Conservation (phyloP, 2,888 invertebrate species). For the Corbicula japonica region DNA sequence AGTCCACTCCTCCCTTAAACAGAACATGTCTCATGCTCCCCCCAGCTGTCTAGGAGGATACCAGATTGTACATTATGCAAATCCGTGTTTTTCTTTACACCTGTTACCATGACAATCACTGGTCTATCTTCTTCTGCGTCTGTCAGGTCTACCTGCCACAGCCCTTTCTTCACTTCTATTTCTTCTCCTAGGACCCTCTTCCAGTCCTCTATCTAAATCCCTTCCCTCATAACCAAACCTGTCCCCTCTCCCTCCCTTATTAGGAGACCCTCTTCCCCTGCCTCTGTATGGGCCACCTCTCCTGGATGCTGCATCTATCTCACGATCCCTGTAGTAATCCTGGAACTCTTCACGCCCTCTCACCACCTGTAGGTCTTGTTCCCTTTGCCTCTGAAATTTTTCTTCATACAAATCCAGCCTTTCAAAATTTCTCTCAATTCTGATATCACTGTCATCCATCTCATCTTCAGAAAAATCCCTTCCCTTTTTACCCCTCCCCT, state of each 20-base stretch:
- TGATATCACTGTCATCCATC: conserved; percentile 33
- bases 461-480: conserved; percentile 40
- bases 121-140: conserved; percentile 39
- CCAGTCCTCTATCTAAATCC: conserved; percentile 25
- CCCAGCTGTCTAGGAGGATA: no score
- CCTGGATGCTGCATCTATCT: conserved; percentile 28
- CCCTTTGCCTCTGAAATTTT: conserved; percentile 50
- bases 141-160: conserved; percentile 9
- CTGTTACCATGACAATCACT: no score
- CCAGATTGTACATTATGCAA: no score
- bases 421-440: conserved; percentile 50
- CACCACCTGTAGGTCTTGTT: conserved; percentile 44
- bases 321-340: conserved; percentile 54
- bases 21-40: no score
- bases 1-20: no score
- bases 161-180: conserved; percentile 53
- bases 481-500: conserved; percentile 24
- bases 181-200: conserved; percentile 27
- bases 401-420: conserved; percentile 55
- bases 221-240: conserved; percentile 32
- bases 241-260: conserved; percentile 37
- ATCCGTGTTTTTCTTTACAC: no score
- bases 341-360: conserved; percentile 51
- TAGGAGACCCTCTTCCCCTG: conserved; percentile 10
- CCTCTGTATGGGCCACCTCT: conserved; percentile 2